Evolutionary conservation across 1,140 invertebrate species (phyloP), one percentile per base, ranked within the genome.

Genomic region (Spodoptera frugiperda): DNA sequence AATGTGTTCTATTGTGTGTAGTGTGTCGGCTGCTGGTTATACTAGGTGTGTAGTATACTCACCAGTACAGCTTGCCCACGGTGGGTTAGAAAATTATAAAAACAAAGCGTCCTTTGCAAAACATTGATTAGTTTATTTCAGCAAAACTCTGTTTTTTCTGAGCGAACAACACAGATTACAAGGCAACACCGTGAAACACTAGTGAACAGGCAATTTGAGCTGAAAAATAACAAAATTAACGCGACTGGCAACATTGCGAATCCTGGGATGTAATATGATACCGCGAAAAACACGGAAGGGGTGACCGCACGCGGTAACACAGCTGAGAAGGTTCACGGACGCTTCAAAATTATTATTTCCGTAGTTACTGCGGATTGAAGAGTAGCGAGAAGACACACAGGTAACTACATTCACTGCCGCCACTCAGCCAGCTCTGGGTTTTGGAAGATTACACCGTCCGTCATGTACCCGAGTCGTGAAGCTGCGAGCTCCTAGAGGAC

Each of bases 191-290:
- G 63, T 48, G 63, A 48, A 21, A 48, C 44, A 48, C 63, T 46
- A 46, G 39, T 67, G 63, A 46, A 67, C 63, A 67, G 59, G 33
- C 63, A 67, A 67, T 67, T 67, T 67, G 44, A 67, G 63, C 44
- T 67, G 44, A 67, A 67, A 67, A 67, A 67, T 14, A 67, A 67
- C 63, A 67, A 67, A 49, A 67, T 67, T 67, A 48, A 67, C 63
- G 63, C 63, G 11, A 48, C 63, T 67, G 39, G 39, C 44, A 67
- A 67, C 63, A 67, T 49, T 67, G 63, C 48, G 44, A 48, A 49
- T 49, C 44, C 63, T 67, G 44, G 49, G 63, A 67, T 49, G 63
- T 67, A 67, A 67, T 67, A 67, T 67, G 63, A 67, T 67, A 48
- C 44, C 63, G 19, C 63, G 63, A 12, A 25, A 48, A 65, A 65